These are phyloP conservation scores for Drosophila dunni DNA, from an alignment of 1,140 invertebrate genomes.

Conservation along the genomic window DNA sequence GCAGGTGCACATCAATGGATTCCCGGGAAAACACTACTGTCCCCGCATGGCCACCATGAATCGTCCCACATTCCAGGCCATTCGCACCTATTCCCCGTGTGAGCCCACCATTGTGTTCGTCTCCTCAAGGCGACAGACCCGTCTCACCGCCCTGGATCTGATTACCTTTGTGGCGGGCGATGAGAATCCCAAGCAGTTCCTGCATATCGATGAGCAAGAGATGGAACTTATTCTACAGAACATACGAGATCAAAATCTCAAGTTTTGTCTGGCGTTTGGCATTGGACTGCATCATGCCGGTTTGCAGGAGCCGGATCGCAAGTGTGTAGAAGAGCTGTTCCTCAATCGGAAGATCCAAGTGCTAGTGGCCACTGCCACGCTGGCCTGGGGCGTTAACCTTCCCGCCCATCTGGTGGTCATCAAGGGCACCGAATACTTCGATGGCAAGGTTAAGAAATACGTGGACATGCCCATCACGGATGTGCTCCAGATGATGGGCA, in stretches of 20 bases:
- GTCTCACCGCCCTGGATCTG: constrained; percentile 97
- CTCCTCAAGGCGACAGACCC: constrained; percentile 98
- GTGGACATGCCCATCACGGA: constrained; percentile 99
- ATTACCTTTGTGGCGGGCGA: constrained; percentile 97
- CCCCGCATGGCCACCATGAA: constrained; percentile 99
- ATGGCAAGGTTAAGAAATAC: constrained; percentile 98
- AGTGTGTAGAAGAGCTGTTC: constrained; percentile 97
- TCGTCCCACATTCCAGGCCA: constrained; percentile 98
- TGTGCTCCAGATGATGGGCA: constrained; percentile 99
- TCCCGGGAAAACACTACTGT: constrained; percentile 97
- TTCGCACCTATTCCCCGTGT: constrained; percentile 94
- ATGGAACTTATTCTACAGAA: constrained; percentile 91
- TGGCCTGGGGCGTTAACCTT: constrained; percentile 99
- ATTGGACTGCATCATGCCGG: constrained; percentile 99
- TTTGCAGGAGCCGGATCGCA: constrained; percentile 95
- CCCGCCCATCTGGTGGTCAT: constrained; percentile 91
- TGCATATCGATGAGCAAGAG: constrained; percentile 94
- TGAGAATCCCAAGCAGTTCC: constrained; percentile 97
- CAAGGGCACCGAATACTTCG: constrained; percentile 98
- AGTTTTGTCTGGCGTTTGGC: constrained; percentile 97
- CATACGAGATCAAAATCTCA: constrained; percentile 96
- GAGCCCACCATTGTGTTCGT: constrained; percentile 98
- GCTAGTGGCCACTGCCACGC: constrained; percentile 97
- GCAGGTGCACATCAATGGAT: constrained; percentile 96
- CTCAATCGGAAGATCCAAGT: constrained; percentile 99